Conservation (phyloP, 2,113 vertebrate species). For the Tor tambroides region DNA sequence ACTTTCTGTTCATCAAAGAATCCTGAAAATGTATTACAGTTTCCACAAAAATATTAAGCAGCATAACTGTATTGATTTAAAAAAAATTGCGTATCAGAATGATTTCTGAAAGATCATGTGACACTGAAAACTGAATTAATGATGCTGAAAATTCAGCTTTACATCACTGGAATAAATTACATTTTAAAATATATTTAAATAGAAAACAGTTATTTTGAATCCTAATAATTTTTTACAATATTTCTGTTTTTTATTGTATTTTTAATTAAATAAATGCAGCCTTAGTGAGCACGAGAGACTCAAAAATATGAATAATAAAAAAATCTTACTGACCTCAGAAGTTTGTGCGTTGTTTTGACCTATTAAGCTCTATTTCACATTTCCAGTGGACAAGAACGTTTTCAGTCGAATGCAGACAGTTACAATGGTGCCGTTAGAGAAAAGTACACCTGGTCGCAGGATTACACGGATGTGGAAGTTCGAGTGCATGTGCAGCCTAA, state of each 20-base stretch:
- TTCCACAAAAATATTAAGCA: not conserved
- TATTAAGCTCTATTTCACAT: not conserved
- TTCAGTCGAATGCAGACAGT: conserved; percentile 88
- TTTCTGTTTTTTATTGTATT: too few species aligned
- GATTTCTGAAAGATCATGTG: not conserved
- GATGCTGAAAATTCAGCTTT: not conserved
- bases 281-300: not conserved
- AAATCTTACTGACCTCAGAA: not conserved
- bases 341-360: not conserved
- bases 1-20: not conserved
- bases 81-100: not conserved
- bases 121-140: not conserved
- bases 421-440: conserved; percentile 92
- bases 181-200: too few species aligned
- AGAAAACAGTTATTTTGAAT: too few species aligned
- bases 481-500: conserved; percentile 86
- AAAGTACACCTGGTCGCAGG: conserved; percentile 90
- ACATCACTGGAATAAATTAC: too few species aligned
- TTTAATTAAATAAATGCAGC: not conserved
- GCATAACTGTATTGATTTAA: not conserved
- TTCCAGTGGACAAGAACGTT: conserved; percentile 76
- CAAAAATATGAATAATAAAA: not conserved
- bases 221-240: too few species aligned
- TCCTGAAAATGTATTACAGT: not conserved
- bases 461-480: conserved; percentile 93